Evolutionary conservation across 2,797 vertebrate genomes (phyloP).

Genomic region (Anniella stebbinsi): DNA sequence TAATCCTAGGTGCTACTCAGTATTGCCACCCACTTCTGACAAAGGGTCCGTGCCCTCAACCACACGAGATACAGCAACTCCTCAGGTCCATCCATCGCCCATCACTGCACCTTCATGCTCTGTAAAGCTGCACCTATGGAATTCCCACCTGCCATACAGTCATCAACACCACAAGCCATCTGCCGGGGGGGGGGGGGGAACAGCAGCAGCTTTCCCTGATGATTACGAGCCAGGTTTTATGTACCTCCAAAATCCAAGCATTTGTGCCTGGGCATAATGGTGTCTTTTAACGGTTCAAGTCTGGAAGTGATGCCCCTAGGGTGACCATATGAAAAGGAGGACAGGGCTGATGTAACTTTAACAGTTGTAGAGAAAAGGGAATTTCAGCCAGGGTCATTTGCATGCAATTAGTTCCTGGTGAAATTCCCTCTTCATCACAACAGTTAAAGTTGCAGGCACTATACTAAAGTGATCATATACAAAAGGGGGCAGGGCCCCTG

Average conservation of each 20-base stretch:
- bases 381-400: too few species aligned
- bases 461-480: too few species aligned
- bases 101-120: not conserved
- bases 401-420: too few species aligned
- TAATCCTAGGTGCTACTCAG: not conserved
- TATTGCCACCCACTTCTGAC: not conserved
- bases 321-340: too few species aligned
- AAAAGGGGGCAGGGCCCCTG: too few species aligned
- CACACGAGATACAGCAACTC: not conserved
- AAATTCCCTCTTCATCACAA: too few species aligned
- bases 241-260: not conserved
- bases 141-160: not conserved
- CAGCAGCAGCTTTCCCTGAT: not conserved
- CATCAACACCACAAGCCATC: not conserved
- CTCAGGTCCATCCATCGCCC: not conserved
- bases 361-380: too few species aligned
- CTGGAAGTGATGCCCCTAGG: not conserved
- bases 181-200: not conserved
- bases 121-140: not conserved
- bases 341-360: too few species aligned
- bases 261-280: not conserved
- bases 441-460: too few species aligned
- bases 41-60: not conserved
- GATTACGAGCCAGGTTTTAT: not conserved
- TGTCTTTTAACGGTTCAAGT: rapidly evolving